phyloP scores from a whole-genome alignment of 2,888 invertebrate species.

The Osedax fenrisi region DNA sequence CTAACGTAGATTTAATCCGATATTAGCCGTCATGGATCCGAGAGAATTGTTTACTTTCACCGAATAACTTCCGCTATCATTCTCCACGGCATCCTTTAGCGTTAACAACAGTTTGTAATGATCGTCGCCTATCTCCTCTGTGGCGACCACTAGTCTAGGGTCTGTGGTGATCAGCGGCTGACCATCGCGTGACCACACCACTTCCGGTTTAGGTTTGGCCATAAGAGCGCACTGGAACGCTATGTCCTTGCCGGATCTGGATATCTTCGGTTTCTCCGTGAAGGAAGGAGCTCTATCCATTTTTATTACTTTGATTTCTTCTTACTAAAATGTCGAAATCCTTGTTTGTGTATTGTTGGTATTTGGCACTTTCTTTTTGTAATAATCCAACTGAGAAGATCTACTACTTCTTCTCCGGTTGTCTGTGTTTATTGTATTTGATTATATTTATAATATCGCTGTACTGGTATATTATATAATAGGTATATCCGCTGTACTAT shows the following conservation, averaged over 20 bases:
- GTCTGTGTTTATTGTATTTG: no score
- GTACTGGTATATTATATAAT: no score
- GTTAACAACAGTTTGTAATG: conserved; percentile 27
- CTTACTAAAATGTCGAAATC: no score
- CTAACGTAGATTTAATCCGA: conserved; percentile 34
- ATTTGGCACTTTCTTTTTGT: no score
- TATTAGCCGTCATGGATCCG: conserved; percentile 54
- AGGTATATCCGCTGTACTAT: no score
- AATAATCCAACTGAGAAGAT: no score
- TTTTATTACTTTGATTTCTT: no score
- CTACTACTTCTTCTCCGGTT: no score
- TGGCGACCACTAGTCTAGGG: conserved; percentile 18
- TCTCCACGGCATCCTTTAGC: conserved; percentile 63
- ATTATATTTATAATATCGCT: no score
- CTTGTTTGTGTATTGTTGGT: background rate
- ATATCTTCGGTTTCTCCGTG: conserved; percentile 93
- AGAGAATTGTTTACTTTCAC: conserved; percentile 95
- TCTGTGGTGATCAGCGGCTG: conserved; percentile 21
- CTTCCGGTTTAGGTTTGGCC: conserved; percentile 84
- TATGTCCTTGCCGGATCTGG: conserved; percentile 75
- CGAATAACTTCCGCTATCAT: conserved; percentile 80
- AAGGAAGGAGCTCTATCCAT: conserved; percentile 73
- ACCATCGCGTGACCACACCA: conserved; percentile 79
- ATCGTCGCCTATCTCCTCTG: conserved; percentile 13
- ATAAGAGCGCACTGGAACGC: conserved; percentile 91